Conservation (phyloP, 1,140 invertebrate species). For the Thereuonema tuberculata region DNA sequence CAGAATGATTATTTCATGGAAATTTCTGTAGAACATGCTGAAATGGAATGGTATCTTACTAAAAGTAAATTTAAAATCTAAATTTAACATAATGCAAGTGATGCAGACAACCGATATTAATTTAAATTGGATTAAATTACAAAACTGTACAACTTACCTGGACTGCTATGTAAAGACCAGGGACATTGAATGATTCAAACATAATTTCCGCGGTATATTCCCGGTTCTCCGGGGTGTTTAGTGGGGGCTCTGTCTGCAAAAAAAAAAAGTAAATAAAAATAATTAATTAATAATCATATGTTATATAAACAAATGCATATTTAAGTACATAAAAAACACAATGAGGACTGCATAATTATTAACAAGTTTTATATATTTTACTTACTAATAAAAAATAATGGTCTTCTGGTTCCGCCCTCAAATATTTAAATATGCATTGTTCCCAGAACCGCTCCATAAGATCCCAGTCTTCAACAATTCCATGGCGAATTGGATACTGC, state of each 20-base stretch:
- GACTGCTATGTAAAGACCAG: conserved; percentile 96
- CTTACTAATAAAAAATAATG: conserved; percentile 83
- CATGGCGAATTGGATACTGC: conserved; percentile 99
- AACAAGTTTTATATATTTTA: too few relatives aligned
- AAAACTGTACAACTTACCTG: conserved; percentile 35
- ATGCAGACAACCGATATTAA: too few relatives aligned
- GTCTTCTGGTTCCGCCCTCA: conserved; percentile 96
- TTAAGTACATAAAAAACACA: conserved; percentile 1
- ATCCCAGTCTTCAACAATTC: conserved; percentile 99
- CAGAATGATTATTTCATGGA: too few relatives aligned
- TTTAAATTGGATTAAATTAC: too few relatives aligned
- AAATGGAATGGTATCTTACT: too few relatives aligned
- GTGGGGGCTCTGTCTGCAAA: conserved; percentile 82
- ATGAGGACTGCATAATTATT: too few relatives aligned
- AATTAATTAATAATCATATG: conserved; percentile 3
- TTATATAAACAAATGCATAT: background rate
- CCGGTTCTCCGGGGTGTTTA: conserved; percentile 98
- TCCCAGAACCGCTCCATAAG: conserved; percentile 98
- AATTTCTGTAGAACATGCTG: too few relatives aligned
- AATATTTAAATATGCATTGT: conserved; percentile 98
- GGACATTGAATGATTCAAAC: conserved; percentile 99
- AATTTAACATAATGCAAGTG: too few relatives aligned
- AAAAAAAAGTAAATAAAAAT: background rate
- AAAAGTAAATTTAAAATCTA: too few relatives aligned
- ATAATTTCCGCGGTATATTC: conserved; percentile 99